Base-by-base conservation (phyloP, 2,888 invertebrate species). In the Yponomeuta plumbellus region DNA sequence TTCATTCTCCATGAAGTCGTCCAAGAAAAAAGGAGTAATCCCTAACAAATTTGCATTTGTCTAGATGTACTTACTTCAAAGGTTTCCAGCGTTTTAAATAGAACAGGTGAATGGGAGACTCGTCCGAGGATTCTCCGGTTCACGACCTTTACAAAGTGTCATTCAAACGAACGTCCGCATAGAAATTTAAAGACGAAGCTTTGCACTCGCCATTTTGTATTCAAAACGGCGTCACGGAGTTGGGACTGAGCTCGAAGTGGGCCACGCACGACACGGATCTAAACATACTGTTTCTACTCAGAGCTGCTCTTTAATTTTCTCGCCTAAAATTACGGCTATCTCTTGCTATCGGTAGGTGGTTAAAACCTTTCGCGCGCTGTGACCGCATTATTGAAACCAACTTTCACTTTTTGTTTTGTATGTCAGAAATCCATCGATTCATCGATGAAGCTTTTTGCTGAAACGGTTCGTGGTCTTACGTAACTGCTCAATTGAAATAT, bases 181-280 rank as follows among this genome's bases (percentile, higher is more conserved):
- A 80, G 78, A 83, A 85, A 85, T 85, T 86, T 82, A 83, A 87
- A 83, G 79, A 78, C 80, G 71, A 75, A 74, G 75, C 77, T 72
- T 71, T 71, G 74, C 44, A 73, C 75, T 75, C 73, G 75, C 73
- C 74, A 79, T 84, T 86, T 86, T 81, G 80, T 85, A 89, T 89
- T 87, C 88, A 80, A 75, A 80, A 77, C 10, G 79, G 83, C 83
- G 85, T 85, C 78, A 23, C n/a, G 5, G 3, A 11, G 62, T 40
- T 10, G 34, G 62, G n/a, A n/a, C 40, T 34, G n/a, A 62, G 39
- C 39, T 62, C 5, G 39, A 88, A 85, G 86, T 88, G 79, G 83
- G 82, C 78, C 81, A 79, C 78, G 82, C 65, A 20, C 62, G 39
- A 83, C 85, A 84, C 85, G 85, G 85, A 85, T 82, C 82, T 81